Evolutionary conservation across 2,888 invertebrate genomes (phyloP), one percentile per base, ranked within the genome.

Genomic region (Thereva unica): DNA sequence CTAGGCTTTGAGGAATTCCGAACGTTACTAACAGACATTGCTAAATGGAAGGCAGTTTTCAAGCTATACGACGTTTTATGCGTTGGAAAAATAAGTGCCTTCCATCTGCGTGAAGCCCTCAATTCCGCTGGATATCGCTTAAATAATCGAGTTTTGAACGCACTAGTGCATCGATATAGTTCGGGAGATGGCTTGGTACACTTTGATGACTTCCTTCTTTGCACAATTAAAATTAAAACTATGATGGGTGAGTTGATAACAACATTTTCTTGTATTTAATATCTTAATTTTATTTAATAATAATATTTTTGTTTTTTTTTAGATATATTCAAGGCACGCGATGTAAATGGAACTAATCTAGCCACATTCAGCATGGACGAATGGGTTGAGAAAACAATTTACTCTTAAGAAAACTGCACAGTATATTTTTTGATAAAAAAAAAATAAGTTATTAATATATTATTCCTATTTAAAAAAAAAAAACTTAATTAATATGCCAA

Each of bases 191-290:
- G 93, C 42, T 87, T 88, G 80, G 89, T 97, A 69, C 86, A 89
- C 71, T 97, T 97, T 79, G 96, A 97, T 75, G 96, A 97, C 81
- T 97, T 93, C 81, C 91, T 97, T 73, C 91, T 94, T 89, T 96
- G 95, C 80, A 87, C 95, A 38, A 91, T 96, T 72, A 90, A 94
- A 80, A 85, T 97, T 69, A 96, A 94, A 84, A 90, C 92, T 63
- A 95, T 95, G 92, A 93, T 97, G 77, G 93, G 96, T 95, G 82
- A 85, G 87, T 78, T 12, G 3, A 40, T 1, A 54, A 1, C 9
- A 54, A 4, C 2, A 40, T 12, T 1, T 8, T n/a, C 1, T 44
- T 9, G 44, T 44, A 23, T 23, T 23, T 23, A 23, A 2, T 23
- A n/a, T 23, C 1, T 23, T 23, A 23, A 23, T 23, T 23, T 23